A percentile compares a stretch with the other conserved stretches of the same genome.
Evolutionary conservation across 1,140 invertebrate species (phyloP).

Genomic region (Dinoponera quadriceps): DNA sequence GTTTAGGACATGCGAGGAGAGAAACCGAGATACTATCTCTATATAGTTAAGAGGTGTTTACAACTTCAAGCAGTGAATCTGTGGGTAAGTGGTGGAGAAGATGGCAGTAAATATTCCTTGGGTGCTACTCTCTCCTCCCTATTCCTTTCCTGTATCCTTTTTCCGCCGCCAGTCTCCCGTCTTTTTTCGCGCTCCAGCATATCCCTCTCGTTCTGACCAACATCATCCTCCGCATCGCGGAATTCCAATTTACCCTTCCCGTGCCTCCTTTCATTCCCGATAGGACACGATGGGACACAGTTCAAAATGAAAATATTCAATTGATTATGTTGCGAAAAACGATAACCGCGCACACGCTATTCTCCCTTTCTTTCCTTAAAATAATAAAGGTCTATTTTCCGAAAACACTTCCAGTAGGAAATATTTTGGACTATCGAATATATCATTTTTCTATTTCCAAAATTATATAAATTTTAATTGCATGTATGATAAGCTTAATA

Average conservation of each 20-base stretch:
- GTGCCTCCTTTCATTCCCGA: conserved; percentile 70
- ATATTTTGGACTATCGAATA: background rate
- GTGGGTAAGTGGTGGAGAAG: conserved; percentile 85
- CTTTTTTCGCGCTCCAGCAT: conserved; percentile 65
- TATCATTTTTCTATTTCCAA: background rate
- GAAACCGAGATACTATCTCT: conserved; percentile 83
- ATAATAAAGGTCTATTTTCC: conserved; percentile 8
- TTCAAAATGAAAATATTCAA: conserved; percentile 80
- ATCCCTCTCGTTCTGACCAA: conserved; percentile 47
- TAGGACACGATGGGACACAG: conserved; percentile 50
- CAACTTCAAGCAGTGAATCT: conserved; percentile 85
- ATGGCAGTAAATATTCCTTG: conserved; percentile 86
- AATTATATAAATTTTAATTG: background rate
- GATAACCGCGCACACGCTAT: conserved; percentile 51
- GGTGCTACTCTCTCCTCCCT: conserved; percentile 70
- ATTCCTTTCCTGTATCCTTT: conserved; percentile 64
- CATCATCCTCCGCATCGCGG: conserved; percentile 78
- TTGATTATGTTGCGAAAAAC: conserved; percentile 76
- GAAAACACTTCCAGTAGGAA: background rate
- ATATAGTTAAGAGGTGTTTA: conserved; percentile 86
- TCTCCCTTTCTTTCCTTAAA: conserved; percentile 54
- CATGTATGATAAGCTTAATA: background rate
- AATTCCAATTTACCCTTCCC: conserved; percentile 84
- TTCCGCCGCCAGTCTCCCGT: conserved; percentile 47
- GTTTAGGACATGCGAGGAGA: conserved; percentile 71